These are phyloP conservation scores for Sminthurides aquaticus DNA, from an alignment of 2,888 invertebrate genomes.

Conservation along the genomic window DNA sequence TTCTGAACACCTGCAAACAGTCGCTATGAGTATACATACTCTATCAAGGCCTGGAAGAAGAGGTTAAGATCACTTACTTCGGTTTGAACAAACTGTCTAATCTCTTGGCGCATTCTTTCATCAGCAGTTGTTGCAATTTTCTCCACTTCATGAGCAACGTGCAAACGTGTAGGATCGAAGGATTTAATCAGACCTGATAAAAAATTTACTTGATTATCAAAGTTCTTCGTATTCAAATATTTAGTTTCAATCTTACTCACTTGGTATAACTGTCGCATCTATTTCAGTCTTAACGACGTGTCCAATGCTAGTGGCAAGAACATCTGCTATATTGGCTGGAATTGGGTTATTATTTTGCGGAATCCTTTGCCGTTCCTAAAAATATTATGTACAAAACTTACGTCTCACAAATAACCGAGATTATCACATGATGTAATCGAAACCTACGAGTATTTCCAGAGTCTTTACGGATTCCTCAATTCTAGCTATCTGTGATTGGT, in stretches of 20 bases:
- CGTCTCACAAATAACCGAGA: too few species aligned
- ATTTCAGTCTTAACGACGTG: conserved; percentile 54
- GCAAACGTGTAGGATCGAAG: conserved; percentile 65
- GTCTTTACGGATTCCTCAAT: conserved; percentile 34
- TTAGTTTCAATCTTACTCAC: too few species aligned
- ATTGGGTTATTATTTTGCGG: conserved; percentile 28
- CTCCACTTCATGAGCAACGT: conserved; percentile 65
- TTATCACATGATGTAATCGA: not conserved
- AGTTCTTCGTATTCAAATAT: conserved; percentile 1
- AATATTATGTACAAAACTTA: not conserved
- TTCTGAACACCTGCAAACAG: conserved; percentile 63
- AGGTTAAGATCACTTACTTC: conserved; percentile 55
- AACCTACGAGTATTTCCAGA: conserved; percentile 23
- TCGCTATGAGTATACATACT: too few species aligned
- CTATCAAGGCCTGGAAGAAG: too few species aligned
- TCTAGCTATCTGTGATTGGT: conserved; percentile 28
- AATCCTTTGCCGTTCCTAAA: conserved; percentile 28
- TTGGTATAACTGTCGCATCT: conserved; percentile 49
- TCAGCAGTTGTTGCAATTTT: conserved; percentile 67
- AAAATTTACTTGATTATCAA: too few species aligned
- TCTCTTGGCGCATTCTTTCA: conserved; percentile 66
- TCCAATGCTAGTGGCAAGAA: conserved; percentile 35
- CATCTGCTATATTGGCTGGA: conserved; percentile 37
- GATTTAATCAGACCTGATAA: conserved; percentile 57
- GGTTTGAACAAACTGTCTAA: conserved; percentile 69